Evolutionary conservation across 2,113 vertebrate genomes (phyloP).

Genomic region (Carettochelys insculpta): DNA sequence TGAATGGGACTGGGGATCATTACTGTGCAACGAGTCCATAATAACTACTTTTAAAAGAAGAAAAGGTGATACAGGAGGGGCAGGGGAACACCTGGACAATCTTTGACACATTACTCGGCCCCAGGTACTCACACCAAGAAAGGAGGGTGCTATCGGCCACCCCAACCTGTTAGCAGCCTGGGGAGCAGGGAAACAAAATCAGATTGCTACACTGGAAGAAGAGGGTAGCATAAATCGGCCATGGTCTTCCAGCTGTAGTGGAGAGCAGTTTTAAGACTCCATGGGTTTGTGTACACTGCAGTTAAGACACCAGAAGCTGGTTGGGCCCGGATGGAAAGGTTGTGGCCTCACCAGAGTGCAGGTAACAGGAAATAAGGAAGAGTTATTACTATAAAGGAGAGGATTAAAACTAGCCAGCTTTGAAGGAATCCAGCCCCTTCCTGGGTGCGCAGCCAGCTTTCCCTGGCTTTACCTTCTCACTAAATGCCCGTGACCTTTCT

Average conservation of each 20-base stretch:
- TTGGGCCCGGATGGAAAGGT: too few species aligned
- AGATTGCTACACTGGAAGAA: slow-evolving; percentile 51
- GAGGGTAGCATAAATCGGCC: slow-evolving; percentile 67
- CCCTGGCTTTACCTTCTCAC: too few species aligned
- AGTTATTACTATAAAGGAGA: too few species aligned
- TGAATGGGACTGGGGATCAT: neutral
- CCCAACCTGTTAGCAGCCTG: slow-evolving; percentile 58
- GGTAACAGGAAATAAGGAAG: too few species aligned
- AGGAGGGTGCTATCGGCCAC: slow-evolving; percentile 50
- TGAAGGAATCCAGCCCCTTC: too few species aligned
- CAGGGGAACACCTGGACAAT: slow-evolving; percentile 26
- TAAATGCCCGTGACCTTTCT: too few species aligned
- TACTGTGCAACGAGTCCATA: neutral
- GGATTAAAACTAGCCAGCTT: too few species aligned
- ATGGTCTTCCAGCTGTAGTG: slow-evolving; percentile 48
- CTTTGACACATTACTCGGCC: slow-evolving; percentile 32
- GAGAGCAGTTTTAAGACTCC: slow-evolving; percentile 57
- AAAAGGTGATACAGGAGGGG: neutral
- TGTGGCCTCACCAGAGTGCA: too few species aligned
- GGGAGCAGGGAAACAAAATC: slow-evolving; percentile 53
- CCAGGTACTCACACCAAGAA: slow-evolving; percentile 9
- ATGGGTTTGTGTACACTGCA: slow-evolving; percentile 18
- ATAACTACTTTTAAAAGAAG: slow-evolving; percentile 45
- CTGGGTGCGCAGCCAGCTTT: too few species aligned
- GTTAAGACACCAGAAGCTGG: too few species aligned